Percentiles rank a stretch among this genome's conserved stretches.
Conservation (phyloP, 2,797 vertebrate species). For the Sebastes steindachneri region DNA sequence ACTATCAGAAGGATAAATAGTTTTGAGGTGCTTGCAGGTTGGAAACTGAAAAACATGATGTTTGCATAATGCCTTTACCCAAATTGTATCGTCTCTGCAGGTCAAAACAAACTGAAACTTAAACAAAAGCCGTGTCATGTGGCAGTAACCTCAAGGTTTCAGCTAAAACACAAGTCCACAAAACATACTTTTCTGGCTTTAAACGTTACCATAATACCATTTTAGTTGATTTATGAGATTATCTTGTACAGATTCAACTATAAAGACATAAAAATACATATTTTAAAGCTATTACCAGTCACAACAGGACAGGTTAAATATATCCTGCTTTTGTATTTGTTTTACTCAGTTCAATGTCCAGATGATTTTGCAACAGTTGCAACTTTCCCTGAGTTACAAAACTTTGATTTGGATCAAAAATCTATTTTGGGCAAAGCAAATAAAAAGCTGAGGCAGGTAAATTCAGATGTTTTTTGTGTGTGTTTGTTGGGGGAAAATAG, state of each 20-base stretch:
- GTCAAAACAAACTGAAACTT: not conserved
- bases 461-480: not conserved
- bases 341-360: not conserved
- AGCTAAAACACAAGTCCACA: not conserved
- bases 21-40: not conserved
- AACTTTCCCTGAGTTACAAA: conserved; percentile 25
- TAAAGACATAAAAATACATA: not conserved
- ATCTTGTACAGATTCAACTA: not conserved
- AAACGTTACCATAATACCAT: not conserved
- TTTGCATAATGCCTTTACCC: not conserved
- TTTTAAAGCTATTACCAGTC: not conserved
- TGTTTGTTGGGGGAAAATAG: not conserved
- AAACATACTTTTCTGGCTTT: not conserved
- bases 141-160: not conserved
- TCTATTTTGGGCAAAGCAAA: not conserved
- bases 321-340: not conserved
- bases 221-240: not conserved
- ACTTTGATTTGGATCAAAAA: not conserved
- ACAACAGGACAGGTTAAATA: not conserved
- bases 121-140: not conserved
- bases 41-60: not conserved
- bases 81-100: no score
- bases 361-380: not conserved
- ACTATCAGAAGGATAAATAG: not conserved
- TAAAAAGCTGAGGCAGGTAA: not conserved